Evolutionary conservation across 2,797 vertebrate species (phyloP).

Genomic region (Pseudochirops corinnae): DNA sequence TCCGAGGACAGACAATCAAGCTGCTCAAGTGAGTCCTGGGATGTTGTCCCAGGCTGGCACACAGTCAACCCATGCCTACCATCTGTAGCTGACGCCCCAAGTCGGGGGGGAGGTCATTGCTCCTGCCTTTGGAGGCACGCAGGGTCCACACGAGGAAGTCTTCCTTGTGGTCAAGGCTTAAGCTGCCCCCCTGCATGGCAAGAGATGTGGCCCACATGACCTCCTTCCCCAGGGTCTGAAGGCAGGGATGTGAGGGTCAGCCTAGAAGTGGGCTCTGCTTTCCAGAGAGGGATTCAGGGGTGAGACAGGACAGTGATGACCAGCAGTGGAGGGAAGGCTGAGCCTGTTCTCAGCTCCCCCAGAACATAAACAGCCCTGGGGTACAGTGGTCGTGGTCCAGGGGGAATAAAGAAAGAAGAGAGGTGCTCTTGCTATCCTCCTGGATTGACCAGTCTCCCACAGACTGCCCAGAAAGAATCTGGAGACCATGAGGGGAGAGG

Average conservation of each 20-base stretch:
- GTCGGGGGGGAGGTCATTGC: not conserved
- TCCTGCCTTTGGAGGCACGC: not conserved
- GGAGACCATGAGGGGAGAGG: too few species aligned
- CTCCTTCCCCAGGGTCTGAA: not conserved
- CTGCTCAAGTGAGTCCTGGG: slow-evolving; percentile 93
- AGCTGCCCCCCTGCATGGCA: not conserved
- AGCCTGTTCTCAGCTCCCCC: not conserved
- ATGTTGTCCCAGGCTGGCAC: not conserved
- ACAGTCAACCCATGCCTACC: not conserved
- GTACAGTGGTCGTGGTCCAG: not conserved
- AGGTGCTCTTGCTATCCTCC: not conserved
- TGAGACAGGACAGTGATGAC: too few species aligned
- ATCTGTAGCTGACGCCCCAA: too few species aligned
- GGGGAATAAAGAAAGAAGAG: not conserved
- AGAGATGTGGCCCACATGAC: not conserved
- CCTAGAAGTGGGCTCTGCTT: too few species aligned
- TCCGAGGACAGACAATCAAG: slow-evolving; percentile 99
- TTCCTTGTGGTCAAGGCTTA: too few species aligned
- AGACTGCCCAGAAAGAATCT: too few species aligned
- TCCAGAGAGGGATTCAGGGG: not conserved
- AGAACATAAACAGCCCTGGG: not conserved
- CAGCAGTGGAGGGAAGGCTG: too few species aligned
- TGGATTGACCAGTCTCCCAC: too few species aligned
- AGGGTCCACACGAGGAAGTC: too few species aligned
- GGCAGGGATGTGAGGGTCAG: not conserved